A percentile compares a stretch with the other conserved stretches of the same genome.
phyloP scores from a whole-genome alignment of 2,888 invertebrate species.

The Camponotus fellah region DNA sequence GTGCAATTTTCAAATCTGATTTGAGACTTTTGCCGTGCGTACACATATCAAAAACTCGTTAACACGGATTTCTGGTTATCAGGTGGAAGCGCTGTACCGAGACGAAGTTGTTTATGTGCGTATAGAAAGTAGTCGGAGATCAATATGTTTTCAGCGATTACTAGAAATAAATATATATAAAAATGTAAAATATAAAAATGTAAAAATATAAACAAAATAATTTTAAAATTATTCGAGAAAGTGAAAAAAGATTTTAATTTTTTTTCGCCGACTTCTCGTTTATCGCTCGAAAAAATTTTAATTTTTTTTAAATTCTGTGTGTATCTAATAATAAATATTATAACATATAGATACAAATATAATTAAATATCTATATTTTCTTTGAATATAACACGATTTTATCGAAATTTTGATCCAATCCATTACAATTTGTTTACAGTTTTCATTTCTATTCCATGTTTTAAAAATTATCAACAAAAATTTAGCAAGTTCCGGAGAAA shows the following conservation, averaged over 20 bases:
- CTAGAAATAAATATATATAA: not conserved
- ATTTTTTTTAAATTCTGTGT: not conserved
- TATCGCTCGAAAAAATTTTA: not conserved
- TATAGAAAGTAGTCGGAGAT: conserved; percentile 49
- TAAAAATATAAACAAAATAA: not conserved
- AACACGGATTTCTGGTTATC: conserved; percentile 34
- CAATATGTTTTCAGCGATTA: conserved; percentile 10
- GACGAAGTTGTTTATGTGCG: conserved; percentile 51
- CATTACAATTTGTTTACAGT: not conserved
- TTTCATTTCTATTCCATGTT: not conserved
- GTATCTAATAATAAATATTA: not conserved
- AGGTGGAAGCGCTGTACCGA: conserved; percentile 28
- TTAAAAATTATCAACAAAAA: conserved; percentile 3
- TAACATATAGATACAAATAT: not conserved
- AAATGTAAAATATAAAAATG: not conserved
- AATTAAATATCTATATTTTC: not conserved
- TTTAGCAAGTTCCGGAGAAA: not conserved
- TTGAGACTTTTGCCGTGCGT: not conserved
- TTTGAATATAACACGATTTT: not conserved
- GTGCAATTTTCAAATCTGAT: conserved; percentile 28
- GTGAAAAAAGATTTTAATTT: not conserved
- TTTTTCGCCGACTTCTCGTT: no score
- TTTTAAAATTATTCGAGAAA: not conserved
- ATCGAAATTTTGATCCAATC: not conserved
- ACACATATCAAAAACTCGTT: not conserved